These are phyloP conservation scores for Calameuta filiformis DNA, from an alignment of 2,888 invertebrate genomes.

Conservation along the genomic window DNA sequence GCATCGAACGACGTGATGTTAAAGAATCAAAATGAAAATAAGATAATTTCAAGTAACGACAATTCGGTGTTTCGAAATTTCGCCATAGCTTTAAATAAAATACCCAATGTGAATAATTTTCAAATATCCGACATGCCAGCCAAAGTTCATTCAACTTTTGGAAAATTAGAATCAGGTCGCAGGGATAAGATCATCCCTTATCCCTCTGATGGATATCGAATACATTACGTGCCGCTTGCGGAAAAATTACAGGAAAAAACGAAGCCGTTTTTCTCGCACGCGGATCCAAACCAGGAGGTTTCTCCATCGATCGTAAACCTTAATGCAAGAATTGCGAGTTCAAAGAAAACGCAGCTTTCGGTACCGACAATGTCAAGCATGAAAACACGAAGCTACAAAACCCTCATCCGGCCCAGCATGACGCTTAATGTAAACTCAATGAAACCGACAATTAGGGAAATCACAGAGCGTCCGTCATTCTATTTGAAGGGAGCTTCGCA, in stretches of 20 bases:
- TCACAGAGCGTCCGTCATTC: neutral
- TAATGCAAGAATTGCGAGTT: neutral
- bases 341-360: neutral
- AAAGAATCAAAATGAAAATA: constrained; percentile 14
- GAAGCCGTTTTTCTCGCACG: neutral
- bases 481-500: neutral
- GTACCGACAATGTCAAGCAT: neutral
- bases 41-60: constrained; percentile 14
- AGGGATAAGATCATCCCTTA: neutral
- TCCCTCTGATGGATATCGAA: neutral
- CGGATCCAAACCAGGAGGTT: neutral
- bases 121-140: neutral
- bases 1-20: constrained; percentile 19
- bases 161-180: neutral
- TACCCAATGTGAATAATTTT: constrained; percentile 2
- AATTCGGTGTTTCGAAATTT: constrained; percentile 16
- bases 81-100: constrained; percentile 12
- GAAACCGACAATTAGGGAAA: neutral
- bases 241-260: neutral
- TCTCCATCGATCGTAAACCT: neutral
- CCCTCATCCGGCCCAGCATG: neutral
- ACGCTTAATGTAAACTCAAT: neutral
- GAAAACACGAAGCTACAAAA: neutral
- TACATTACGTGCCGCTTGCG: neutral
- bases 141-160: neutral